A percentile compares a stretch with the other conserved stretches of the same genome.
phyloP scores from a whole-genome alignment of 1,140 invertebrate species.

The Drosophila kurseongensis region DNA sequence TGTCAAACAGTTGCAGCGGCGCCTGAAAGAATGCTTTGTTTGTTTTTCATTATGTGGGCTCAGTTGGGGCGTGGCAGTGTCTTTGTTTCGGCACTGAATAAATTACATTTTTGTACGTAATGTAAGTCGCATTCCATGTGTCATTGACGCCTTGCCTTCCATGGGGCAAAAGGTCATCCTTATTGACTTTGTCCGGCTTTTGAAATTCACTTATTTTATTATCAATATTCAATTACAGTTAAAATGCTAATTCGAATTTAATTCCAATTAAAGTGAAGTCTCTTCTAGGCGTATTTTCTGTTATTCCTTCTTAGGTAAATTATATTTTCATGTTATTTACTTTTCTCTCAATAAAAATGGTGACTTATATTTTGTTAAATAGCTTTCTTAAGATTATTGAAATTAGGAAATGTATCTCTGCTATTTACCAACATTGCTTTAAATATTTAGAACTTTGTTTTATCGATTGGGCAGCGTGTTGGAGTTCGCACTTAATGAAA shows the following conservation, averaged over 20 bases:
- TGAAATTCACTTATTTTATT: conserved; percentile 34
- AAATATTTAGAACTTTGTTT: conserved; percentile 1
- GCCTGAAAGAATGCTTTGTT: conserved; percentile 74
- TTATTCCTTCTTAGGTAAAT: no score
- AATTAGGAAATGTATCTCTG: not conserved
- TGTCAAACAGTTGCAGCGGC: conserved; percentile 43
- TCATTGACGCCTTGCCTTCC: conserved; percentile 38
- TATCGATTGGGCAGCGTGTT: conserved; percentile 51
- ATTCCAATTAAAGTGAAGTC: not conserved
- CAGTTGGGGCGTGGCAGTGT: conserved; percentile 18
- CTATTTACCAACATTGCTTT: not conserved
- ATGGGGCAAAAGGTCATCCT: conserved; percentile 12
- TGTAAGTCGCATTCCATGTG: conserved; percentile 45
- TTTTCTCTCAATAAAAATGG: no score
- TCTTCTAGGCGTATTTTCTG: not conserved
- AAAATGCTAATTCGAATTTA: not conserved
- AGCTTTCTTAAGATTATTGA: no score
- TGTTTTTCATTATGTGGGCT: conserved; percentile 70
- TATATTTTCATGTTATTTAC: no score
- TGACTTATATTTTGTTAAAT: no score
- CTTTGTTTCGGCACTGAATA: conserved; percentile 45
- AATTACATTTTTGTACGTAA: conserved; percentile 36
- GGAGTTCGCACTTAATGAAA: conserved; percentile 65
- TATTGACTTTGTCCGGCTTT: conserved; percentile 24
- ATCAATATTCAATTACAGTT: conserved; percentile 46